These are phyloP conservation scores for Apodemus sylvaticus DNA, from an alignment of 2,113 vertebrate species.

Conservation along the genomic window DNA sequence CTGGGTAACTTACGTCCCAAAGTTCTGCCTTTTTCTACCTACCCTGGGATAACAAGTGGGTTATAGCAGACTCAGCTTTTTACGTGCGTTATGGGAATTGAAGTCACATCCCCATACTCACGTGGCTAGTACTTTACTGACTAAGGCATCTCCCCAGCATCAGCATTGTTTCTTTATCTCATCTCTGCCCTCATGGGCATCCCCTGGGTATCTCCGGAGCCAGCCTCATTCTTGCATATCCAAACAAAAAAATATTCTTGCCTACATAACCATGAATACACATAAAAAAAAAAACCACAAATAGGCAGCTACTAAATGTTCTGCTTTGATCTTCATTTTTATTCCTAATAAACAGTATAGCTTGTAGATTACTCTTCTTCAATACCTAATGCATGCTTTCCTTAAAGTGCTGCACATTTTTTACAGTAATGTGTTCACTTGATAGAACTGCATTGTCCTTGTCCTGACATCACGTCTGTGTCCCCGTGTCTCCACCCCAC, in stretches of 20 bases:
- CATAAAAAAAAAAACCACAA: background rate
- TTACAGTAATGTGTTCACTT: background rate
- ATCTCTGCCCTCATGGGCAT: background rate
- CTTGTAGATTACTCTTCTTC: background rate
- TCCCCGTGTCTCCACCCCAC: background rate
- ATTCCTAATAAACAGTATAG: background rate
- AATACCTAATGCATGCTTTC: background rate
- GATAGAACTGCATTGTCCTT: background rate
- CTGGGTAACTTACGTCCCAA: no score
- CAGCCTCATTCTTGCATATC: background rate
- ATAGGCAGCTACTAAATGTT: background rate
- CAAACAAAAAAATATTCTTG: slow-evolving; percentile 15
- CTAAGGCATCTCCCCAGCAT: background rate
- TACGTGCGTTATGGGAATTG: background rate
- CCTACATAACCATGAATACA: background rate
- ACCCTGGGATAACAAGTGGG: background rate
- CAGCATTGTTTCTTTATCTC: background rate
- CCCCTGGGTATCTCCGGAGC: no score
- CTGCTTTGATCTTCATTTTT: background rate
- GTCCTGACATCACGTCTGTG: background rate
- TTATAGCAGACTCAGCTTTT: background rate
- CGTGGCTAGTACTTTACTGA: no score
- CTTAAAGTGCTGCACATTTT: background rate
- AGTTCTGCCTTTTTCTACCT: background rate
- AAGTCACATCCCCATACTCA: background rate